A percentile compares a stretch with the other conserved stretches of the same genome.
Evolutionary conservation across 1,140 invertebrate genomes (phyloP).

Genomic region (Kradibia gibbosae): DNA sequence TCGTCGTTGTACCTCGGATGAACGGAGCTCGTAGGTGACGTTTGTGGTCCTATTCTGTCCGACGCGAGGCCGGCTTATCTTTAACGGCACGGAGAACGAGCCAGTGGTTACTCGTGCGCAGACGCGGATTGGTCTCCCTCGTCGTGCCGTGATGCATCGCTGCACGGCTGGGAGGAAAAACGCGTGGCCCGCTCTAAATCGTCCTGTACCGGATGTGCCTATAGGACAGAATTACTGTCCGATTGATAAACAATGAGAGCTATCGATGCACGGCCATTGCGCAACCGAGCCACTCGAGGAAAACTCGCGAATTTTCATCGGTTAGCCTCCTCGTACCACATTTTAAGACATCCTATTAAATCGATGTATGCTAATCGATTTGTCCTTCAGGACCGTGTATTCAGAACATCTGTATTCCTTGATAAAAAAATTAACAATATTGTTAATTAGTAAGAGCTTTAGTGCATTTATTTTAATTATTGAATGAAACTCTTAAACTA

Average conservation of each 20-base stretch:
- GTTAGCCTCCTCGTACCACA: no score
- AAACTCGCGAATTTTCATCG: no score
- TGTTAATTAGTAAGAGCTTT: no score
- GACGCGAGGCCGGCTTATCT: neutral
- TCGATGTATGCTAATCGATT: no score
- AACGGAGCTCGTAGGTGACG: conserved; percentile 21
- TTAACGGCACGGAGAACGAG: neutral
- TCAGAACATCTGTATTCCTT: no score
- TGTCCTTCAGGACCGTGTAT: no score
- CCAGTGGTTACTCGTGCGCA: neutral
- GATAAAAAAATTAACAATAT: no score
- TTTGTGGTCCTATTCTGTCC: neutral
- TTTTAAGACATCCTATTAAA: no score
- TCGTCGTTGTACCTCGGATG: conserved; percentile 45
- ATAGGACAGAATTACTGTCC: neutral
- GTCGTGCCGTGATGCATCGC: neutral
- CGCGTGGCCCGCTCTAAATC: neutral
- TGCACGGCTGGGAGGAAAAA: neutral
- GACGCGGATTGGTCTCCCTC: no score
- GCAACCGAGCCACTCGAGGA: no score
- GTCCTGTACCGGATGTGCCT: neutral
- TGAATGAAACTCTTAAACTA: no score
- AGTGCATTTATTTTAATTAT: no score
- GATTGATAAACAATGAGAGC: neutral
- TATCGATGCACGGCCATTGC: neutral